Percentiles rank a stretch among this genome's conserved stretches.
Conservation (phyloP, 2,113 vertebrate genomes). For the Cyanoramphus novaezelandiae region DNA sequence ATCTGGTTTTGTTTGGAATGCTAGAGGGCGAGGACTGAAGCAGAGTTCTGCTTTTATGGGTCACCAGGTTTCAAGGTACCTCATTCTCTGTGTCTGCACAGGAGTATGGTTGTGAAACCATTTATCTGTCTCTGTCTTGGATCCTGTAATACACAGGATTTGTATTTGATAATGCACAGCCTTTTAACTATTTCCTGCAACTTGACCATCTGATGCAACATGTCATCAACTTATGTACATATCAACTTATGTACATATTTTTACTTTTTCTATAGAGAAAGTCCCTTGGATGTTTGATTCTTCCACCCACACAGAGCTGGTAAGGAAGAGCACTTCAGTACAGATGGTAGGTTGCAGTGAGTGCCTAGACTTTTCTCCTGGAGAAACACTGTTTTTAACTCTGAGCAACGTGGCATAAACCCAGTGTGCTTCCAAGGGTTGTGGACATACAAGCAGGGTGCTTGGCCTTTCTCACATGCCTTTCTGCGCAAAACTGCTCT, state of each 20-base stretch:
- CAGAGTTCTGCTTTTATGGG: background rate
- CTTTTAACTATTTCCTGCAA: background rate
- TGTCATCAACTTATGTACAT: background rate
- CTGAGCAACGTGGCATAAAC: background rate
- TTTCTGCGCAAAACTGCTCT: background rate
- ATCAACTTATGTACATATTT: background rate
- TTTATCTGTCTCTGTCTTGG: background rate
- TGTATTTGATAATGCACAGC: background rate
- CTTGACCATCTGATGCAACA: background rate
- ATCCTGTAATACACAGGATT: background rate
- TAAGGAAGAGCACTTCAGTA: background rate
- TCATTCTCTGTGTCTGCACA: background rate
- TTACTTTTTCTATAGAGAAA: background rate
- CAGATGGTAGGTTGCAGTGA: fast-evolving
- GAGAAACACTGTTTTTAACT: background rate
- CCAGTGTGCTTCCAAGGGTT: background rate
- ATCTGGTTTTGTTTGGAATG: background rate
- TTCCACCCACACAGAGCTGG: background rate
- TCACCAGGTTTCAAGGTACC: background rate
- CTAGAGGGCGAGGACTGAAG: background rate
- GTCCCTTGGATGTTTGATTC: fast-evolving
- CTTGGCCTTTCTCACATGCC: fast-evolving
- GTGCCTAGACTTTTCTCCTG: background rate
- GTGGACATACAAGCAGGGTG: fast-evolving
- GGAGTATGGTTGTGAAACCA: background rate